phyloP scores from a whole-genome alignment of 2,797 vertebrate genomes.

The Acanthopagrus latus region DNA sequence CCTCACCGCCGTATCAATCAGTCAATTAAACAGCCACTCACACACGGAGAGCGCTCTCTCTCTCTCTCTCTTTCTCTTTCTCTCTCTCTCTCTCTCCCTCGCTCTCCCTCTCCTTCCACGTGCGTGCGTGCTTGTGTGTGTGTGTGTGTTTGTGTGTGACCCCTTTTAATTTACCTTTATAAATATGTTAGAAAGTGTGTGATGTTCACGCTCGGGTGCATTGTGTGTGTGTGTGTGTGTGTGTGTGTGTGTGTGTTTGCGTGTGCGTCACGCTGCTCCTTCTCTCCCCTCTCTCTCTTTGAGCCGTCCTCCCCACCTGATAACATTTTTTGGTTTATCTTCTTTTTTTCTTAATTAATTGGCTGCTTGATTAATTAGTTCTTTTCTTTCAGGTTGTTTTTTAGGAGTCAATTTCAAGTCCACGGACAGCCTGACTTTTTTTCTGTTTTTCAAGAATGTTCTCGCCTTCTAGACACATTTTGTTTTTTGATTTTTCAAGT shows the following conservation, averaged over 20 bases:
- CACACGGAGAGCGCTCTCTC: slow-evolving; percentile 62
- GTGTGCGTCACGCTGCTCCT: slow-evolving; percentile 17
- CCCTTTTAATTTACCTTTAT: slow-evolving; percentile 65
- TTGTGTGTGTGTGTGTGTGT: slow-evolving; percentile 31
- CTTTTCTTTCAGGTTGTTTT: neutral
- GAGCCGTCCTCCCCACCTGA: slow-evolving; percentile 1
- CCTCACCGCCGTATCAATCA: slow-evolving; percentile 85
- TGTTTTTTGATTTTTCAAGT: slow-evolving; percentile 27
- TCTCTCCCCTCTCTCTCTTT: neutral
- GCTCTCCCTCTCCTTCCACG: neutral
- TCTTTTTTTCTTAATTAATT: neutral
- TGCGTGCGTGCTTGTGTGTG: slow-evolving; percentile 23
- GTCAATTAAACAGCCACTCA: slow-evolving; percentile 88
- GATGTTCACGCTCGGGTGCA: slow-evolving; percentile 40
- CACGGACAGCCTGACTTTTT: slow-evolving; percentile 2
- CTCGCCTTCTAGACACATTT: neutral
- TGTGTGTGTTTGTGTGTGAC: slow-evolving; percentile 33
- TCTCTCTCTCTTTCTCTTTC: neutral
- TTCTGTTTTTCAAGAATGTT: neutral
- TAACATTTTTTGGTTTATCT: neutral
- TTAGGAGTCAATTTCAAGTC: slow-evolving; percentile 9
- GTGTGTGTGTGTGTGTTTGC: neutral
- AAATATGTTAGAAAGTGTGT: slow-evolving; percentile 35
- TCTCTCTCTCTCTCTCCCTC: slow-evolving; percentile 13
- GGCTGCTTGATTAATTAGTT: neutral